phyloP scores from a whole-genome alignment of 1,140 invertebrate genomes.

The Dreissena polymorpha region DNA sequence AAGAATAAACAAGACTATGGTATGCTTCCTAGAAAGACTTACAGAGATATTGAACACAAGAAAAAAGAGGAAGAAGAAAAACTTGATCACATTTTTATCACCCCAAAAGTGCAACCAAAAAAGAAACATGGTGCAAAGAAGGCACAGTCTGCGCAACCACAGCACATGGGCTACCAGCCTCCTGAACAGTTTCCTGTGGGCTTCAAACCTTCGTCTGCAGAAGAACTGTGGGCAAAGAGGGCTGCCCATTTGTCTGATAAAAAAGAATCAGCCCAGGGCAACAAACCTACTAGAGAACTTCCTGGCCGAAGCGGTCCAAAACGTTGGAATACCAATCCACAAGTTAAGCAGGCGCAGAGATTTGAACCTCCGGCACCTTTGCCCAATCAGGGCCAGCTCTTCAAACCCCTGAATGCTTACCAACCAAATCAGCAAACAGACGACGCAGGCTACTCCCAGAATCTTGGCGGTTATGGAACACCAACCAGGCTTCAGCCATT shows the following conservation, averaged over 20 bases:
- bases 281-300: constrained; percentile 2
- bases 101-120: constrained; percentile 64
- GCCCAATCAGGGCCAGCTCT: constrained; percentile 22
- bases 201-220: constrained; percentile 61
- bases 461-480: constrained; percentile 55
- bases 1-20: constrained; percentile 72
- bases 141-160: constrained; percentile 47
- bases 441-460: not conserved
- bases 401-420: constrained; percentile 30
- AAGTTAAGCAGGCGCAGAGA: constrained; percentile 31
- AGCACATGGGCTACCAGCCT: constrained; percentile 36
- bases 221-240: constrained; percentile 71
- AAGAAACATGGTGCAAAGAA: constrained; percentile 31
- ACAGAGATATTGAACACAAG: constrained; percentile 64
- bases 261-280: constrained; percentile 51
- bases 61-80: constrained; percentile 70
- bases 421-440: not conserved
- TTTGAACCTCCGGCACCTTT: constrained; percentile 32
- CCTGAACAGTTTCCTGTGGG: constrained; percentile 25
- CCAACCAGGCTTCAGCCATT: constrained; percentile 60
- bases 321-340: constrained; percentile 42
- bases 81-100: constrained; percentile 65
- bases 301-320: constrained; percentile 15
- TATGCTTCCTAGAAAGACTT: constrained; percentile 60
- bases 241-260: constrained; percentile 61